phyloP scores from a whole-genome alignment of 2,888 invertebrate genomes.

The Neoascia interrupta region DNA sequence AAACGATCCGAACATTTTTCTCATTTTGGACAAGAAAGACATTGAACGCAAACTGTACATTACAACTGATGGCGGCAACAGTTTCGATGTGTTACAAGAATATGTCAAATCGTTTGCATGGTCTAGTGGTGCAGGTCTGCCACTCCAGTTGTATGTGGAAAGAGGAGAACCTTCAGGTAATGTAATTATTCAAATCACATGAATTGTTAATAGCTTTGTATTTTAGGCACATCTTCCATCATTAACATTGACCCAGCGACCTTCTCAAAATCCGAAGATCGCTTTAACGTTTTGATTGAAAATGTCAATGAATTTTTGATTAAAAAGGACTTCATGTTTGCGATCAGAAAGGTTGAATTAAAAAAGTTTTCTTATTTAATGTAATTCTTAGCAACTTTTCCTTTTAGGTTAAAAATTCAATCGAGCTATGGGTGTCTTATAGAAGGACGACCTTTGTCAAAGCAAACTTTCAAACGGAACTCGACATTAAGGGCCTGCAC shows the following conservation, averaged over 20 bases:
- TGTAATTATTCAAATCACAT: background rate
- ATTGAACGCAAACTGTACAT: conserved; percentile 85
- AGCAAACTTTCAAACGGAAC: conserved; percentile 87
- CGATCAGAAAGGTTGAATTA: conserved; percentile 82
- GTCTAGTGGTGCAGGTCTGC: conserved; percentile 82
- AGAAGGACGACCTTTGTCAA: conserved; percentile 85
- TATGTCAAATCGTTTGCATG: conserved; percentile 90
- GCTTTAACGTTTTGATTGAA: conserved; percentile 81
- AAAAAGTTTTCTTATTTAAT: background rate
- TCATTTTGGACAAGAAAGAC: conserved; percentile 88
- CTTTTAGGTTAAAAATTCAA: conserved; percentile 76
- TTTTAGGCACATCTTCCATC: conserved; percentile 71
- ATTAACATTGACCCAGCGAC: conserved; percentile 71
- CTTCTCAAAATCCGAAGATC: conserved; percentile 69
- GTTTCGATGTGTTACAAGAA: conserved; percentile 85
- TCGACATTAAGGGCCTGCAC: conserved; percentile 84
- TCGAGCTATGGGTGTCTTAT: conserved; percentile 88
- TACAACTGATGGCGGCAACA: conserved; percentile 87
- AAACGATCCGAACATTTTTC: conserved; percentile 84
- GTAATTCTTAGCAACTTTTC: background rate
- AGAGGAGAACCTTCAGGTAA: conserved; percentile 84
- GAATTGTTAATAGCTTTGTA: background rate
- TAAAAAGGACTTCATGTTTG: conserved; percentile 92
- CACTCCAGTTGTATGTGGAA: conserved; percentile 84
- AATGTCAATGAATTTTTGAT: conserved; percentile 91